These are phyloP conservation scores for Theristicus caerulescens DNA, from an alignment of 2,113 vertebrate genomes.

Conservation along the genomic window DNA sequence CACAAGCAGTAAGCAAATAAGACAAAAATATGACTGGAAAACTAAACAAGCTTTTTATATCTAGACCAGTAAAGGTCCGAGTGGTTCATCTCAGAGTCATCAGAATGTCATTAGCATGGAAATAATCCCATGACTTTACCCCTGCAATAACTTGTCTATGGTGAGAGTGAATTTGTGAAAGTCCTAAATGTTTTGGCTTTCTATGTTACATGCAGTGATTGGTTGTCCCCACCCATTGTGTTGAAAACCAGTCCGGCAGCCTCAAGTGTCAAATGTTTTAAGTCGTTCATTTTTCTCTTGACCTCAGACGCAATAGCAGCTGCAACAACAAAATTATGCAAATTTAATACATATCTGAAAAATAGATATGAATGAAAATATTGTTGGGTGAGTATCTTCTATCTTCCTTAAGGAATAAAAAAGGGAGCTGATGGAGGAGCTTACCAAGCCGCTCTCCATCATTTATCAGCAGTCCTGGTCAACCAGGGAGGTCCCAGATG, in stretches of 20 bases:
- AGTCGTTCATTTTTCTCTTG: neutral
- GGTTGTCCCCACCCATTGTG: neutral
- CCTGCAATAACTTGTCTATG: neutral
- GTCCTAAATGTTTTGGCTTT: neutral
- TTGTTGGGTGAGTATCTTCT: neutral
- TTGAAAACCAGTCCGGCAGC: neutral
- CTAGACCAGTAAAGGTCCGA: neutral
- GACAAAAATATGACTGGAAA: neutral
- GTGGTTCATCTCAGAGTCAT: neutral
- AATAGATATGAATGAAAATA: neutral
- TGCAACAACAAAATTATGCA: neutral
- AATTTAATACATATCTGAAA: neutral
- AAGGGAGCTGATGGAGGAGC: no score
- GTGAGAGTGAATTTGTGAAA: neutral
- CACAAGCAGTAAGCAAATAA: neutral
- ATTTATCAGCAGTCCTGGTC: no score
- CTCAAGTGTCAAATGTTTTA: neutral
- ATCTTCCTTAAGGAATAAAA: neutral
- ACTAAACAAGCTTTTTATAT: neutral
- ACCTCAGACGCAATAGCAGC: neutral
- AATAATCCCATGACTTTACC: neutral
- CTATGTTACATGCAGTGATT: rapidly evolving
- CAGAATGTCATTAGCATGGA: neutral
- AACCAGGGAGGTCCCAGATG: no score
- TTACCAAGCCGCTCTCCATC: no score